Conservation (phyloP, 2,888 invertebrate species). For the Rhamphomyia laevipes region DNA sequence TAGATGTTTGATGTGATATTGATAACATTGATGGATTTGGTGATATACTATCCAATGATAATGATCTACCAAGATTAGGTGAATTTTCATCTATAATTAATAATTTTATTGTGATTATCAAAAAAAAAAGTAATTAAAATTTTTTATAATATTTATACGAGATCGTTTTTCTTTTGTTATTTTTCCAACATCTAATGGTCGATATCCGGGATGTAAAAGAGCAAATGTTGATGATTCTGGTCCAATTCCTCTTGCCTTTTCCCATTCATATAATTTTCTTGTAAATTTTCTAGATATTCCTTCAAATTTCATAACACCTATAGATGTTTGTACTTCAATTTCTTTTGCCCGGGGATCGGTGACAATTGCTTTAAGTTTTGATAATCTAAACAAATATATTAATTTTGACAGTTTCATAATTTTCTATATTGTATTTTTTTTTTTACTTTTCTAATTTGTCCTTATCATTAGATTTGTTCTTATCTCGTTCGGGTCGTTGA, state of each 20-base stretch:
- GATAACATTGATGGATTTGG: constrained; percentile 37
- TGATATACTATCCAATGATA: constrained; percentile 66
- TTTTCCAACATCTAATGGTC: constrained; percentile 34
- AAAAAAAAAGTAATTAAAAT: background rate
- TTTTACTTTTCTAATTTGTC: constrained; percentile 43
- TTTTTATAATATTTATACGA: background rate
- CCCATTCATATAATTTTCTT: constrained; percentile 83
- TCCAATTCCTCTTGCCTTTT: constrained; percentile 73
- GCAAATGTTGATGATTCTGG: constrained; percentile 79
- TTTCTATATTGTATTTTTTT: background rate
- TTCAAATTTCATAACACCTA: constrained; percentile 73
- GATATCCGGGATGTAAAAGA: constrained; percentile 50
- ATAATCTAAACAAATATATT: constrained; percentile 22
- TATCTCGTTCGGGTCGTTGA: constrained; percentile 44
- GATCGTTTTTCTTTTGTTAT: constrained; percentile 26
- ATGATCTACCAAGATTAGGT: constrained; percentile 52
- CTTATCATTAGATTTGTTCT: constrained; percentile 50
- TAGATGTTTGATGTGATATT: constrained; percentile 57
- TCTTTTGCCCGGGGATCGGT: constrained; percentile 49
- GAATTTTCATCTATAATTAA: constrained; percentile 26
- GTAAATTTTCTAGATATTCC: constrained; percentile 83
- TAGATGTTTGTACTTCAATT: constrained; percentile 69
- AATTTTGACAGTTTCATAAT: background rate
- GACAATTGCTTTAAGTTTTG: constrained; percentile 41
- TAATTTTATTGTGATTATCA: background rate